Percentiles rank a stretch among this genome's conserved stretches.
Evolutionary conservation across 2,113 vertebrate genomes (phyloP).

Genomic region (Eira barbara): DNA sequence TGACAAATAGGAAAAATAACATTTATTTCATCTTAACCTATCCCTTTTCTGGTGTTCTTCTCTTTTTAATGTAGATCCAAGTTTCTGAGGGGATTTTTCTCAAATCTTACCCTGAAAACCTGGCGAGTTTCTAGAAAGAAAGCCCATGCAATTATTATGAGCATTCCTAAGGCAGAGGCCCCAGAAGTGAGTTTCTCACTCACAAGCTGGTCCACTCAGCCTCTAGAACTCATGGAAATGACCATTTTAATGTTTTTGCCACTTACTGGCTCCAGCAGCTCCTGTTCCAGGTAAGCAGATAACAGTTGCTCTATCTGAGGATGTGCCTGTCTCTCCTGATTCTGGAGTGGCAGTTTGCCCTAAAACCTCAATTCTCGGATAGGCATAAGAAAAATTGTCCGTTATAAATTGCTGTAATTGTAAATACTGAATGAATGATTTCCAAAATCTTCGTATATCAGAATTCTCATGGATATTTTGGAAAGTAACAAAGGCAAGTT

Average conservation of each 20-base stretch:
- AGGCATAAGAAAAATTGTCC: not conserved
- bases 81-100: not conserved
- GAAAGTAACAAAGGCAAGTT: not conserved
- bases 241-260: not conserved
- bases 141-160: not conserved
- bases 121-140: not conserved
- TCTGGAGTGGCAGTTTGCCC: not conserved
- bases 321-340: not conserved
- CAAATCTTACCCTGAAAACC: not conserved
- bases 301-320: not conserved
- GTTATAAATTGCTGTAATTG: not conserved
- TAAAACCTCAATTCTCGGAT: not conserved
- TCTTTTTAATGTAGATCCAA: not conserved
- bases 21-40: not conserved
- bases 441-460: not conserved
- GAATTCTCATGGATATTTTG: not conserved
- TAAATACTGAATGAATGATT: not conserved
- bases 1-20: not conserved
- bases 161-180: not conserved
- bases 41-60: not conserved
- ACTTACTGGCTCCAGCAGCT: not conserved
- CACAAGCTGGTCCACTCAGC: not conserved
- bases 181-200: not conserved
- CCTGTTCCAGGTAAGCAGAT: not conserved
- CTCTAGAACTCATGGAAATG: not conserved